Percentiles rank a stretch among this genome's conserved stretches.
Evolutionary conservation across 2,888 invertebrate species (phyloP).

Genomic region (Acleris emargana): DNA sequence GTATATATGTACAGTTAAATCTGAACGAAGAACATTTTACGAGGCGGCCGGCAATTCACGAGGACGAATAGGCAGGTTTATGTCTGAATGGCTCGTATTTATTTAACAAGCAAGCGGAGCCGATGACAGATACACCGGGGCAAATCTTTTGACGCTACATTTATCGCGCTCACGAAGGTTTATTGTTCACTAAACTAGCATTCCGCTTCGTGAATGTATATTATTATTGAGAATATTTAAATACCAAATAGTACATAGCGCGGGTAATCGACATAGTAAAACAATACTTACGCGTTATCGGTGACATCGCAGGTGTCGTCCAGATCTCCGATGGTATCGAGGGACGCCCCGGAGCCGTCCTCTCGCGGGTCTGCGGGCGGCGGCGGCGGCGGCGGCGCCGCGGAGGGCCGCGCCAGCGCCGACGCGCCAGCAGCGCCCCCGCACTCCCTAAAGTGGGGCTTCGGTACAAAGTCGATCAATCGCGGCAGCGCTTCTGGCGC

Average conservation of each 20-base stretch:
- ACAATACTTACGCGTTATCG: conserved; percentile 69
- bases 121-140: conserved; percentile 58
- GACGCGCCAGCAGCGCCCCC: conserved; percentile 49
- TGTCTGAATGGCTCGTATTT: conserved; percentile 56
- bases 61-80: conserved; percentile 57
- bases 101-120: conserved; percentile 55
- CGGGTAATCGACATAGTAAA: not conserved
- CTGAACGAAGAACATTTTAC: conserved; percentile 39
- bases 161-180: conserved; percentile 51
- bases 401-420: conserved; percentile 62
- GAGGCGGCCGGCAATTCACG: conserved; percentile 45
- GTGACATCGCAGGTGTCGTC: conserved; percentile 83
- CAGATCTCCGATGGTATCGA: conserved; percentile 88
- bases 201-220: not conserved
- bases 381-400: conserved; percentile 53
- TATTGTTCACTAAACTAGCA: conserved; percentile 18
- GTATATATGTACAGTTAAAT: conserved; percentile 25
- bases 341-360: conserved; percentile 84
- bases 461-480: conserved; percentile 88
- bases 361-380: conserved; percentile 75
- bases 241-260: not conserved
- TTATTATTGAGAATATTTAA: not conserved
- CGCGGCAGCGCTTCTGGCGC: conserved; percentile 84
- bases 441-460: conserved; percentile 77
- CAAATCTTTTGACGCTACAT: conserved; percentile 60